Evolutionary conservation across 2,113 vertebrate species (phyloP).

Genomic region (Pelobates fuscus): DNA sequence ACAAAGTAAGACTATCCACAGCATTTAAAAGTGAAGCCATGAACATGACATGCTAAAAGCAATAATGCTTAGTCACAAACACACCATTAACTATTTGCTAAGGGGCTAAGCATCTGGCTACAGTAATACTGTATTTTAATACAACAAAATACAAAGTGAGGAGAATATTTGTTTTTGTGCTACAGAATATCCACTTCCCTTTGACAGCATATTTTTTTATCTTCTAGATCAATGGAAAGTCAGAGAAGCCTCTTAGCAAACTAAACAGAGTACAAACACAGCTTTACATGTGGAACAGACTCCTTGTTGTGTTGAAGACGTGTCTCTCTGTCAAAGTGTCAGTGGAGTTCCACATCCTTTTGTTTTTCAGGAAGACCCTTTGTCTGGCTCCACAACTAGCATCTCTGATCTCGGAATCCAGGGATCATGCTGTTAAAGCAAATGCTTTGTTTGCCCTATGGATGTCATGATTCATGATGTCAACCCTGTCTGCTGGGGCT

Average conservation of each 20-base stretch:
- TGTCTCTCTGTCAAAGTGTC: constrained; percentile 29
- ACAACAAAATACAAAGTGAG: background rate
- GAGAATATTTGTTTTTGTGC: background rate
- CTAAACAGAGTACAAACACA: constrained; percentile 6
- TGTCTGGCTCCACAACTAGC: constrained; percentile 51
- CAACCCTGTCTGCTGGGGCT: constrained; percentile 63
- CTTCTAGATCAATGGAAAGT: constrained; percentile 7
- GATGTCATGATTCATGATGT: constrained; percentile 60
- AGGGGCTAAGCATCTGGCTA: background rate
- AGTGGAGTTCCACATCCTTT: constrained; percentile 36
- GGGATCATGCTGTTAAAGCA: constrained; percentile 56
- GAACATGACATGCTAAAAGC: background rate
- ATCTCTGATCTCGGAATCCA: constrained; percentile 59
- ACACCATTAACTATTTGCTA: background rate
- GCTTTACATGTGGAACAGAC: constrained; percentile 3
- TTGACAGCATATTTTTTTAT: constrained; percentile 25
- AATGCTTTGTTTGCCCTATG: constrained; percentile 62
- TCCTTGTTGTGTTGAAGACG: constrained; percentile 17
- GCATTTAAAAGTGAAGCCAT: too few relatives aligned
- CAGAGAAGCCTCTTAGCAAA: constrained; percentile 1
- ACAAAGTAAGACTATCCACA: too few relatives aligned
- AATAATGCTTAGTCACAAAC: background rate
- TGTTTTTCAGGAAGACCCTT: constrained; percentile 53
- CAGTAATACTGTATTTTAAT: background rate
- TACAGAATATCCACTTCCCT: background rate